Evolutionary conservation across 1,140 invertebrate genomes (phyloP).

Genomic region (Teleogryllus occipitalis): DNA sequence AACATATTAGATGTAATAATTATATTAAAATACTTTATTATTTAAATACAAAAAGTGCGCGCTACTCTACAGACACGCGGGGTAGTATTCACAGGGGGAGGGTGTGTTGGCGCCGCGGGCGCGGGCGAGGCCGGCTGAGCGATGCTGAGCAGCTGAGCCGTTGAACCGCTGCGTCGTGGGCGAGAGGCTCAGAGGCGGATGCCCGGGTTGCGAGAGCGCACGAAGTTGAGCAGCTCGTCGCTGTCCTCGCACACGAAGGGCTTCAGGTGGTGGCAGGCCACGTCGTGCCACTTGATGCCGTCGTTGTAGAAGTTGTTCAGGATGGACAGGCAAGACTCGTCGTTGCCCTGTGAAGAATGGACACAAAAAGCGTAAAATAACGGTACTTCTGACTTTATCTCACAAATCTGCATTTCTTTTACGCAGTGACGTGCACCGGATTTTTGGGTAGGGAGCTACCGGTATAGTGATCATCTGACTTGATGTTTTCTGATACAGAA

Average conservation of each 20-base stretch:
- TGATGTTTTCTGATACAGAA: no score
- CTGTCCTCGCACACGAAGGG: slow-evolving; percentile 90
- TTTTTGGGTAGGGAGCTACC: no score
- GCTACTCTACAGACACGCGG: not conserved
- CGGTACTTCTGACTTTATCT: no score
- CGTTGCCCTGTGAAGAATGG: slow-evolving; percentile 57
- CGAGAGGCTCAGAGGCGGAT: slow-evolving; percentile 59
- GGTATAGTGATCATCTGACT: no score
- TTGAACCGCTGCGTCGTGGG: no score
- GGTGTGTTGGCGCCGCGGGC: not conserved
- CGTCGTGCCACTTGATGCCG: slow-evolving; percentile 86
- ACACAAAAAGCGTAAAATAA: not conserved
- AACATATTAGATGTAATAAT: no score
- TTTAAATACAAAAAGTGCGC: not conserved
- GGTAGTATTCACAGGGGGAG: not conserved
- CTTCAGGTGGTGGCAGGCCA: slow-evolving; percentile 84
- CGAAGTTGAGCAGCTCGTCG: slow-evolving; percentile 84
- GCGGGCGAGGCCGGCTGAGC: no score
- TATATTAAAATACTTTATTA: slow-evolving; percentile 2
- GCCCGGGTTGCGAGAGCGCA: slow-evolving; percentile 73
- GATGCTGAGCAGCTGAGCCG: no score
- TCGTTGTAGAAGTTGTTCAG: slow-evolving; percentile 90
- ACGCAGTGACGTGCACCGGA: no score
- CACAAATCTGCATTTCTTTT: no score
- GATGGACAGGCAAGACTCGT: slow-evolving; percentile 81